Evolutionary conservation across 2,113 vertebrate genomes (phyloP).

Genomic region (Egretta garzetta): DNA sequence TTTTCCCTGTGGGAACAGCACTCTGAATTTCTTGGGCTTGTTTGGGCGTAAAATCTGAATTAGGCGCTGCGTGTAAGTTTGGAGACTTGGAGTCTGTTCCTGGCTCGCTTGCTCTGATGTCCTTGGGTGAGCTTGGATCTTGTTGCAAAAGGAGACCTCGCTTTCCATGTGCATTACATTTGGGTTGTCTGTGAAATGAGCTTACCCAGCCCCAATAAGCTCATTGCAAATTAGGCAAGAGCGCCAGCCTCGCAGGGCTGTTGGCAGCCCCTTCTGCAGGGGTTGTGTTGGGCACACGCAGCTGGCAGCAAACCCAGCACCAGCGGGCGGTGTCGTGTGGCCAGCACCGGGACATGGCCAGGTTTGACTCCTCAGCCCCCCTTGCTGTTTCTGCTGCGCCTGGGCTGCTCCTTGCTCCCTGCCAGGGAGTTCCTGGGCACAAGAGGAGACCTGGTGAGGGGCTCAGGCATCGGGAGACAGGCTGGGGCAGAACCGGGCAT

Average conservation of each 20-base stretch:
- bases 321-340: rapidly evolving
- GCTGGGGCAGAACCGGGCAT: not conserved
- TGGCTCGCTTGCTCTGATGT: not conserved
- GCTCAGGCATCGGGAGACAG: not conserved
- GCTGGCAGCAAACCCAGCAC: not conserved
- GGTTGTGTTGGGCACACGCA: not conserved
- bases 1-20: slow-evolving; percentile 25
- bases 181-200: not conserved
- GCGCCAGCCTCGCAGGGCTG: rapidly evolving
- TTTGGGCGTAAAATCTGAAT: slow-evolving; percentile 65
- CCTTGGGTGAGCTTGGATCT: not conserved
- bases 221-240: not conserved
- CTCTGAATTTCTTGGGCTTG: slow-evolving; percentile 54
- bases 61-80: slow-evolving; percentile 21
- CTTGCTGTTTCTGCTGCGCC: not conserved
- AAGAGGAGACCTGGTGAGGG: not conserved
- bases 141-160: not conserved
- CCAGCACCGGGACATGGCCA: not conserved
- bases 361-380: not conserved
- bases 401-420: not conserved
- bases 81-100: slow-evolving; percentile 32
- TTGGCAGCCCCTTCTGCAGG: not conserved
- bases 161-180: slow-evolving; percentile 9
- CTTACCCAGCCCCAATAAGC: not conserved
- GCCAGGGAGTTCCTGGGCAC: not conserved